phyloP scores from a whole-genome alignment of 2,113 vertebrate species.

The Rhineura floridana region DNA sequence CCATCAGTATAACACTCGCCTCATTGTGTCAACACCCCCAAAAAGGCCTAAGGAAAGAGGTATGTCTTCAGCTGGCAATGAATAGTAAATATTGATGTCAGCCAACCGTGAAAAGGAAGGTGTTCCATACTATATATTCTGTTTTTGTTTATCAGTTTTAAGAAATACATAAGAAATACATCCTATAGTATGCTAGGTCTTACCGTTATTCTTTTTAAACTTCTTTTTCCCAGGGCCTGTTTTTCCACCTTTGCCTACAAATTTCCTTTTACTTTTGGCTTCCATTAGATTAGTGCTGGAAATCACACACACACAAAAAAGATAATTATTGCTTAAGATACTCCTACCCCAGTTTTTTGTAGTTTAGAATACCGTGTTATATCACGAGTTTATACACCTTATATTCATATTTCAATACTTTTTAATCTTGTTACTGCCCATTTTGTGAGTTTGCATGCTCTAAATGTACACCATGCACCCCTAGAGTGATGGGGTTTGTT shows the following conservation, averaged over 20 bases:
- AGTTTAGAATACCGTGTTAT: no score
- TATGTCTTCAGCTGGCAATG: no score
- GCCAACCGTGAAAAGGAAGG: no score
- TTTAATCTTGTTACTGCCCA: no score
- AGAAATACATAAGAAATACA: rapidly evolving
- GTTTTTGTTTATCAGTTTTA: no score
- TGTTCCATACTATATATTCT: no score
- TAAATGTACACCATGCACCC: neutral
- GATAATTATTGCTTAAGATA: neutral
- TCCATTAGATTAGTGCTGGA: slow-evolving; percentile 70
- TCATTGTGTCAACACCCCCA: no score
- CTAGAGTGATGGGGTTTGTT: neutral
- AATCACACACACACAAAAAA: slow-evolving; percentile 42
- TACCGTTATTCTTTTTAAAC: slow-evolving; percentile 70
- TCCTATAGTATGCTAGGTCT: neutral
- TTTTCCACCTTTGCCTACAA: slow-evolving; percentile 55
- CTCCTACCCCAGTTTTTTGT: neutral
- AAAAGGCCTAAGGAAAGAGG: no score
- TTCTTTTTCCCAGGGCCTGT: slow-evolving; percentile 48
- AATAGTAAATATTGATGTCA: no score
- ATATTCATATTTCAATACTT: neutral
- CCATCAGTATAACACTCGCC: no score
- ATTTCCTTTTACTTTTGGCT: slow-evolving; percentile 61
- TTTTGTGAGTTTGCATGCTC: neutral
- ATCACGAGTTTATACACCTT: neutral